Evolutionary conservation across 2,113 vertebrate species (phyloP).

Genomic region (Hippolais icterina): DNA sequence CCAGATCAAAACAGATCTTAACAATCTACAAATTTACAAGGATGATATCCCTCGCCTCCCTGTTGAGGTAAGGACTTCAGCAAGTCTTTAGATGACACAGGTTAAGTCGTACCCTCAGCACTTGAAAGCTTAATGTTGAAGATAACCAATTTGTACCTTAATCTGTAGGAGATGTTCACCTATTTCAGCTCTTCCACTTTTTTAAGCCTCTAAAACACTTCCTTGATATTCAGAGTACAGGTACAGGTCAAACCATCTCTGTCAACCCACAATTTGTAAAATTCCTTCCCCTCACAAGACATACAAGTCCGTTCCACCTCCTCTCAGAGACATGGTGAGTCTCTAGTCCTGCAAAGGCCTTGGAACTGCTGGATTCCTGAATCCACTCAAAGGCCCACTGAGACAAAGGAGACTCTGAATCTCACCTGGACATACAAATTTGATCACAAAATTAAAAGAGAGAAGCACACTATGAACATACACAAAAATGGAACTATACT

Average conservation of each 20-base stretch:
- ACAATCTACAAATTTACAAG: neutral
- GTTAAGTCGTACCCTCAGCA: neutral
- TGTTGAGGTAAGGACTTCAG: neutral
- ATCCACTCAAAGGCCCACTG: neutral
- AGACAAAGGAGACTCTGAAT: neutral
- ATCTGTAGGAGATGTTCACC: neutral
- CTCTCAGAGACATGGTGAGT: neutral
- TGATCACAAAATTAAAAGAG: neutral
- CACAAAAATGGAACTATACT: neutral
- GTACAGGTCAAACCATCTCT: neutral
- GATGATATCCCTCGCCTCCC: neutral
- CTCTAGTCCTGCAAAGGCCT: neutral
- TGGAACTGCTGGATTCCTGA: neutral
- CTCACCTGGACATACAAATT: neutral
- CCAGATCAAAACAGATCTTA: neutral
- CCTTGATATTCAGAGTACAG: neutral
- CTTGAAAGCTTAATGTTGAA: neutral
- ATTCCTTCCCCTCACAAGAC: neutral
- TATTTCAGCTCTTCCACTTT: neutral
- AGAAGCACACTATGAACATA: neutral
- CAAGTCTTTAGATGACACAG: neutral
- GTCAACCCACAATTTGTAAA: neutral
- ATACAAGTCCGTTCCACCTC: neutral
- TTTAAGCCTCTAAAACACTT: neutral
- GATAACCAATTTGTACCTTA: fast-evolving